Evolutionary conservation across 2,113 vertebrate species (phyloP).

Genomic region (Odontesthes bonariensis): DNA sequence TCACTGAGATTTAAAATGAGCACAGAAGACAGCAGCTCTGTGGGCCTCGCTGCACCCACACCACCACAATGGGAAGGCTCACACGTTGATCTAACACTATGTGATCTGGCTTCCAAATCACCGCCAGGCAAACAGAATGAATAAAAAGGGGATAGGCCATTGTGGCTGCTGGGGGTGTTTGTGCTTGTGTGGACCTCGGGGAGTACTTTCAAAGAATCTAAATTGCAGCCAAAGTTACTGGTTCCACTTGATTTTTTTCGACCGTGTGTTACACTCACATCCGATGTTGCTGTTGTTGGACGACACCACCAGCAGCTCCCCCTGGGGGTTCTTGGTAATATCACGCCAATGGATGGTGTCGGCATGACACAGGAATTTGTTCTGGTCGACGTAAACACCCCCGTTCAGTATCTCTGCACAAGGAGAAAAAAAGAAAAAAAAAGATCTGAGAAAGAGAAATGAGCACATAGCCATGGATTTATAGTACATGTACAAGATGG

Average conservation of each 20-base stretch:
- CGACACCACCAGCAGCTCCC: conserved; percentile 93
- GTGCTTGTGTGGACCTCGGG: not conserved
- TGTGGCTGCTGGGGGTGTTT: conserved; percentile 9
- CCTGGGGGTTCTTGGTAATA: conserved; percentile 92
- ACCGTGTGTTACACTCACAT: conserved; percentile 85
- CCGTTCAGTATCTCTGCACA: conserved; percentile 93
- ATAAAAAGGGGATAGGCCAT: conserved; percentile 23
- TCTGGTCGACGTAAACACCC: conserved; percentile 96
- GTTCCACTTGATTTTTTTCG: not conserved
- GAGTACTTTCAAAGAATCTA: not conserved
- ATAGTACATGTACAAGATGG: conserved; percentile 50
- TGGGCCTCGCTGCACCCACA: conserved; percentile 58
- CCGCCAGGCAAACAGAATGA: conserved; percentile 57
- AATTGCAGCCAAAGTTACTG: not conserved
- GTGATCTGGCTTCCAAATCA: conserved; percentile 67
- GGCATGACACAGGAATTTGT: conserved; percentile 95
- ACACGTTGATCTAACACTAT: conserved; percentile 69
- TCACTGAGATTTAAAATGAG: conserved; percentile 65
- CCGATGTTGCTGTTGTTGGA: conserved; percentile 93
- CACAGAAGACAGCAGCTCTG: conserved; percentile 63
- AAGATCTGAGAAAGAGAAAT: conserved; percentile 40
- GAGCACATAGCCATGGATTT: conserved; percentile 41
- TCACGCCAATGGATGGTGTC: conserved; percentile 98
- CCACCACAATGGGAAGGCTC: conserved; percentile 56
- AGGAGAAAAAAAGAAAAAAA: not conserved